These are phyloP conservation scores for Chloromyia formosa DNA, from an alignment of 2,888 invertebrate genomes.

Conservation along the genomic window DNA sequence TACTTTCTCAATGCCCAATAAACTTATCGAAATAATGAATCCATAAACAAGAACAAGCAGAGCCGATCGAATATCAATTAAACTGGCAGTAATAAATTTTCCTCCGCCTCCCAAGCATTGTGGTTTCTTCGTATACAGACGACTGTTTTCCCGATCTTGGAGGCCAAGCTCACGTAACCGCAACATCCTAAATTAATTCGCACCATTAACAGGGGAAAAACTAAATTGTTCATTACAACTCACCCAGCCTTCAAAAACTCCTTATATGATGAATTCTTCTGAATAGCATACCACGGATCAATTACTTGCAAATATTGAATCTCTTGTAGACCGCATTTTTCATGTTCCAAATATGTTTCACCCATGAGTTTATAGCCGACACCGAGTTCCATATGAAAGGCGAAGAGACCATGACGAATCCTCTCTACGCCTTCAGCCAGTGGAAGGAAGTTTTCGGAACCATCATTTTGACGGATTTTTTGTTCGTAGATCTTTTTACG, in stretches of 20 bases:
- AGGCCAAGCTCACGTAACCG: constrained; percentile 71
- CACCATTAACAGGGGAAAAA: background rate
- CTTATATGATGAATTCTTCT: constrained; percentile 70
- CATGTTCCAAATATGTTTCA: constrained; percentile 73
- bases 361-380: constrained; percentile 74
- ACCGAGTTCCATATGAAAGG: constrained; percentile 74
- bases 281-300: constrained; percentile 72
- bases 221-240: background rate
- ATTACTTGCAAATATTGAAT: constrained; percentile 72
- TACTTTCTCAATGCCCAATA: constrained; percentile 61
- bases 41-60: constrained; percentile 65
- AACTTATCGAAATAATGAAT: constrained; percentile 57
- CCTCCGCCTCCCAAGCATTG: constrained; percentile 64
- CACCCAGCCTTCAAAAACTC: constrained; percentile 73
- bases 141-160: constrained; percentile 66
- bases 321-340: constrained; percentile 76
- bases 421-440: constrained; percentile 71
- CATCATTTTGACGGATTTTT: constrained; percentile 71
- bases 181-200: constrained; percentile 63
- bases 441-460: constrained; percentile 68
- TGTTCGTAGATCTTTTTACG: constrained; percentile 71
- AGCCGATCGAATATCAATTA: constrained; percentile 69
- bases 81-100: constrained; percentile 71
- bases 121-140: constrained; percentile 71
- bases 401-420: constrained; percentile 70